A percentile compares a stretch with the other conserved stretches of the same genome.
phyloP scores from a whole-genome alignment of 2,797 vertebrate species.

The Lemur catta region DNA sequence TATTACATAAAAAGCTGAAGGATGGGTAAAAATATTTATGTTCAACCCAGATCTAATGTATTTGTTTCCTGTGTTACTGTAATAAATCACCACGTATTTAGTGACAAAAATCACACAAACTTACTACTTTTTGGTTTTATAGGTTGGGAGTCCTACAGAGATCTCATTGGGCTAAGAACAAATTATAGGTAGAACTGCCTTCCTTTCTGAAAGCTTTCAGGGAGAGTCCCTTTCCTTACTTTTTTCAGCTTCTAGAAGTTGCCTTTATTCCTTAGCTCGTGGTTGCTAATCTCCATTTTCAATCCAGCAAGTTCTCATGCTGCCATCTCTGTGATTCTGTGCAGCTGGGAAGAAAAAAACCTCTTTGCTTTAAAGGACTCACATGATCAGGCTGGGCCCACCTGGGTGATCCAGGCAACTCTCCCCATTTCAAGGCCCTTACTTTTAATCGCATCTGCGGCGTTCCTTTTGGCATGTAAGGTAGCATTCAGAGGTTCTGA shows the following conservation, averaged over 20 bases:
- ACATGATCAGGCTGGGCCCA: not conserved
- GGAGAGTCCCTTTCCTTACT: not conserved
- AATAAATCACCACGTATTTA: not conserved
- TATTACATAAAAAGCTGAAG: not conserved
- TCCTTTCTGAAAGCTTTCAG: not conserved
- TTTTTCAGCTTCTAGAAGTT: not conserved
- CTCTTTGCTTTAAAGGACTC: not conserved
- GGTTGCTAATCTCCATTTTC: not conserved
- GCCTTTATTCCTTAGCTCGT: not conserved
- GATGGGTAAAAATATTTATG: not conserved
- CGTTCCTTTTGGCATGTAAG: not conserved
- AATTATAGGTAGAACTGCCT: not conserved
- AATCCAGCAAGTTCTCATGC: not conserved
- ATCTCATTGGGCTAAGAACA: not conserved
- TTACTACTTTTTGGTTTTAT: not conserved
- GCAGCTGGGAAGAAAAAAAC: not conserved
- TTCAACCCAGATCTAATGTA: not conserved
- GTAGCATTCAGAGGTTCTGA: not conserved
- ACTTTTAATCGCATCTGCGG: not conserved
- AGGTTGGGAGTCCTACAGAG: not conserved
- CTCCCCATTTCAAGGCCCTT: not conserved
- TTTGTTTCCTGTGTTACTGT: not conserved
- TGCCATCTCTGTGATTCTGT: not conserved
- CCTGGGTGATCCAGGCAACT: not conserved
- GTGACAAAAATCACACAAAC: not conserved